A percentile compares a stretch with the other conserved stretches of the same genome.
Evolutionary conservation across 2,888 invertebrate genomes (phyloP).

Genomic region (Lycaena phlaeas): DNA sequence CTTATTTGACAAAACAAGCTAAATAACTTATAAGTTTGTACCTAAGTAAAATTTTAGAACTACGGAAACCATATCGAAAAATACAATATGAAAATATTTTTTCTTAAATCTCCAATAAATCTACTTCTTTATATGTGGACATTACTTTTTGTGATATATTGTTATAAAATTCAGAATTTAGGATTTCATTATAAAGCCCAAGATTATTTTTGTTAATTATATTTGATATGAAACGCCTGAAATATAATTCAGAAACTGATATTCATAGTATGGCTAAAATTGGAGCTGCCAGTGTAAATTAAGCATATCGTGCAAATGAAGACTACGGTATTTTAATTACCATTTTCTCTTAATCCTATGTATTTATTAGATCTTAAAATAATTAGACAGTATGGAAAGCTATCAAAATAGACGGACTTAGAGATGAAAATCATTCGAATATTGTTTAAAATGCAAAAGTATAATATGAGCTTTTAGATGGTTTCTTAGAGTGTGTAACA

Average conservation of each 20-base stretch:
- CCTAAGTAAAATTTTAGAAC: too few relatives aligned
- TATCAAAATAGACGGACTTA: constrained; percentile 25
- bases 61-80: too few relatives aligned
- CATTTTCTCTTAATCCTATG: constrained; percentile 68
- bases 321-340: constrained; percentile 64
- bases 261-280: constrained; percentile 33
- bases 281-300: constrained; percentile 64
- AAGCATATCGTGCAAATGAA: constrained; percentile 72
- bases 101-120: too few relatives aligned
- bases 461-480: constrained; percentile 65
- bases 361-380: constrained; percentile 66
- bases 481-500: constrained; percentile 28
- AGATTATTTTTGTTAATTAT: constrained; percentile 1
- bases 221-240: too few relatives aligned
- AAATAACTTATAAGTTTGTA: too few relatives aligned
- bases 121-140: too few relatives aligned
- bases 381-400: constrained; percentile 45
- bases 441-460: constrained; percentile 23
- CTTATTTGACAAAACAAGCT: too few relatives aligned
- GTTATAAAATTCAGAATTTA: too few relatives aligned
- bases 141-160: too few relatives aligned
- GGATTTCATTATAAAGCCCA: neutral
- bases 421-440: constrained; percentile 25
- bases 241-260: too few relatives aligned
- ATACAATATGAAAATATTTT: too few relatives aligned